Conservation (phyloP, 1,140 invertebrate species). For the Calephelis virginiensis region DNA sequence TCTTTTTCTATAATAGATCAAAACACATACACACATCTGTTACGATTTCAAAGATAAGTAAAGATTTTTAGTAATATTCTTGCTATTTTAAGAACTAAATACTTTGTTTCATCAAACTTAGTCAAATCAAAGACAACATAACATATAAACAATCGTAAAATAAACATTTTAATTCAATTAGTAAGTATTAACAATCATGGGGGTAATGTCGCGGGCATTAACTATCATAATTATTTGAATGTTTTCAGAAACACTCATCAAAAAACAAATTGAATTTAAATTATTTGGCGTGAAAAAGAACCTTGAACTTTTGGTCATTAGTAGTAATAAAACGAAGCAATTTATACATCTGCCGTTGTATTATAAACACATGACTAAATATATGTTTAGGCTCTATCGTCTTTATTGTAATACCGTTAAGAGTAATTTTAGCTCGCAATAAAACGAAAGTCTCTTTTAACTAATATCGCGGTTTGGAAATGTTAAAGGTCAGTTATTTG, state of each 20-base stretch:
- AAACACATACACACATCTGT: no score
- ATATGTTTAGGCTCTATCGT: constrained; percentile 27
- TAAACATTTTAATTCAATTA: no score
- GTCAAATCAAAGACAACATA: no score
- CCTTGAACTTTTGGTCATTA: constrained; percentile 60
- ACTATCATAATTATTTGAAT: not conserved
- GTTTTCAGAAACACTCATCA: constrained; percentile 32
- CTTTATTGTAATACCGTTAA: constrained; percentile 45
- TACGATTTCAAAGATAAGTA: no score
- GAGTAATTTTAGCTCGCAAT: constrained; percentile 32
- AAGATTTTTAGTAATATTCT: no score
- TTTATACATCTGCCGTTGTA: constrained; percentile 26
- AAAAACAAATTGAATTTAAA: constrained; percentile 58
- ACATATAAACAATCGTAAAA: no score
- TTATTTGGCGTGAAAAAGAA: constrained; percentile 56
- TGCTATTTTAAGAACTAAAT: no score
- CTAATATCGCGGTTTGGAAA: constrained; percentile 44
- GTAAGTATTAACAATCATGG: no score
- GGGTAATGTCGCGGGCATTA: no score
- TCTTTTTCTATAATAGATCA: no score
- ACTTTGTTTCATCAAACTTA: no score
- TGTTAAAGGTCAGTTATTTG: constrained; percentile 43
- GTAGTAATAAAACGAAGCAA: constrained; percentile 44
- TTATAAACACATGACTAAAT: constrained; percentile 32
- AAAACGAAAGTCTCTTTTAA: constrained; percentile 46